Conservation (phyloP, 2,113 vertebrate species). For the Petaurus breviceps region DNA sequence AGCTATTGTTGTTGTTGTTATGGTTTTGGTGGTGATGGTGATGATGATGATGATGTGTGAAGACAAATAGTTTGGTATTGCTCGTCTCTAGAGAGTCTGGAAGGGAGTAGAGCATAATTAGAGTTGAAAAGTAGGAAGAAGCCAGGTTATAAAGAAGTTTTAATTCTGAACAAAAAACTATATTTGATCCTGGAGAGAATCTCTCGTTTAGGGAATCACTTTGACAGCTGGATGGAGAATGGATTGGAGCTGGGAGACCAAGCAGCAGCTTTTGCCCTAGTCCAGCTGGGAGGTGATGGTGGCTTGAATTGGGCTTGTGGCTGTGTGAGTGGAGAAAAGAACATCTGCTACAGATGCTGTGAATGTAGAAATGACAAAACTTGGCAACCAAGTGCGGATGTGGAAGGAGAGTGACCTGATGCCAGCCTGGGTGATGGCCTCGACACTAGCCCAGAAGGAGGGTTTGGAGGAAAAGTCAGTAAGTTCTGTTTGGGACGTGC, state of each 20-base stretch:
- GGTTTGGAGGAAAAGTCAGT: too few species aligned
- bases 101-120: neutral
- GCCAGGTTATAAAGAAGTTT: neutral
- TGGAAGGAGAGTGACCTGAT: neutral
- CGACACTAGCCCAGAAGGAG: neutral
- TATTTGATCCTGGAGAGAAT: neutral
- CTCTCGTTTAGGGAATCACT: neutral
- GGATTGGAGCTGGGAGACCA: too few species aligned
- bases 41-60: too few species aligned
- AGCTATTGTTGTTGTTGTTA: neutral
- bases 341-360: neutral
- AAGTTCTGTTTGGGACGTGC: too few species aligned
- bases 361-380: neutral
- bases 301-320: neutral
- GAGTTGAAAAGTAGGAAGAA: neutral
- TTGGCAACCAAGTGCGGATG: neutral
- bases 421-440: too few species aligned
- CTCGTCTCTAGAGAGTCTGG: neutral
- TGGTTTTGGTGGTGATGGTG: neutral
- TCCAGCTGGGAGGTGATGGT: neutral
- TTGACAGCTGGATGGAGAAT: neutral
- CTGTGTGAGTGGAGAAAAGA: neutral
- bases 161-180: neutral
- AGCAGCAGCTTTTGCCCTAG: neutral
- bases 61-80: too few species aligned